Conservation (phyloP, 2,113 vertebrate genomes). For the Chelonoidis abingdonii region DNA sequence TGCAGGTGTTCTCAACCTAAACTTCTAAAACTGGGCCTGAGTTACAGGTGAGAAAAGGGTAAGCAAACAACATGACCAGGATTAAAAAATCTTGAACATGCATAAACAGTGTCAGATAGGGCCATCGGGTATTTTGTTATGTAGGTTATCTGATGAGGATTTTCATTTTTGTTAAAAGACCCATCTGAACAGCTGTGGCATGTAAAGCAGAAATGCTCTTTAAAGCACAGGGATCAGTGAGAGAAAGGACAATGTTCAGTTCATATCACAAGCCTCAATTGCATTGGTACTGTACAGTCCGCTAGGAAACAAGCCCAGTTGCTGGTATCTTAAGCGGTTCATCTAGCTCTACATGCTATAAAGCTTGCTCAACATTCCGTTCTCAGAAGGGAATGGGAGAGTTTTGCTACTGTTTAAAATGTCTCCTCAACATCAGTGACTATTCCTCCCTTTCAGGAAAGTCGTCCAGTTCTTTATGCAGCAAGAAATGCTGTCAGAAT, state of each 20-base stretch:
- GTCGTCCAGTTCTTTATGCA: not conserved
- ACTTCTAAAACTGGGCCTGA: not conserved
- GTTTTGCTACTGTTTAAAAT: not conserved
- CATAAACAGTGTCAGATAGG: rapidly evolving
- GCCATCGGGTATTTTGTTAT: rapidly evolving
- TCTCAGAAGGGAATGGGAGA: not conserved
- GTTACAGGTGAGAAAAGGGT: not conserved
- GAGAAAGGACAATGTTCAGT: too few relatives aligned
- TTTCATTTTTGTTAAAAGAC: not conserved
- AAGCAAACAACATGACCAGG: not conserved
- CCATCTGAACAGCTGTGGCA: not conserved
- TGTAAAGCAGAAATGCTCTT: not conserved
- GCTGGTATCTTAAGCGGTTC: not conserved
- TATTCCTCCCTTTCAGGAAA: not conserved
- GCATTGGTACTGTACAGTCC: not conserved
- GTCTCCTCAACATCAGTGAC: not conserved
- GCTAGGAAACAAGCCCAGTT: too few relatives aligned
- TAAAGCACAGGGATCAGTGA: not conserved
- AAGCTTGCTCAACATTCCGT: not conserved
- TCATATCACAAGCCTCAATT: not conserved
- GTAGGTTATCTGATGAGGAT: rapidly evolving
- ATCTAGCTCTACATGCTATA: not conserved
- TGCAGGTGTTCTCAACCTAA: rapidly evolving
- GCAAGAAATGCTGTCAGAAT: not conserved
- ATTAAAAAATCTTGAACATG: rapidly evolving